phyloP scores from a whole-genome alignment of 2,113 vertebrate genomes.

The Platichthys stellatus region DNA sequence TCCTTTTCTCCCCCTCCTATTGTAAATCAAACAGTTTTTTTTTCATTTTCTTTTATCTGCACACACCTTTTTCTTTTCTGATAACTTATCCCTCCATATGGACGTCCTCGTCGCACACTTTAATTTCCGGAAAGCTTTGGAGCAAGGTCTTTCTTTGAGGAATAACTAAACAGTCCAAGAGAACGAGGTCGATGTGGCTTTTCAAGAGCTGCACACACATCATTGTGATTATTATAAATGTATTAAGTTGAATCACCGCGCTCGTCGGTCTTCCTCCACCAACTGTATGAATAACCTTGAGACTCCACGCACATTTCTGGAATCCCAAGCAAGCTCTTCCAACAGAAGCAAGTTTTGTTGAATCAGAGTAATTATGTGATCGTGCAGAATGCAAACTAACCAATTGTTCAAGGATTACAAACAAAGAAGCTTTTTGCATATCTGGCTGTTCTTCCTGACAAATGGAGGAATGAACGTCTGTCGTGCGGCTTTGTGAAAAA shows the following conservation, averaged over 20 bases:
- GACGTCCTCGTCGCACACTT: not conserved
- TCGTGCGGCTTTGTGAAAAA: not conserved
- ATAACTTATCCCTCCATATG: not conserved
- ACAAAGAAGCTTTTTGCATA: not conserved
- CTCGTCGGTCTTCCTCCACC: not conserved
- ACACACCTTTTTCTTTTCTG: conserved; percentile 8
- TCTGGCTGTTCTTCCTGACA: not conserved
- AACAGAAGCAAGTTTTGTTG: not conserved
- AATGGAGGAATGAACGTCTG: no score
- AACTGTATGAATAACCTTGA: not conserved
- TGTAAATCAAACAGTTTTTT: conserved; percentile 12
- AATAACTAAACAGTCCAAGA: not conserved
- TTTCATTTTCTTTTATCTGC: conserved; percentile 23
- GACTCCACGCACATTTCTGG: not conserved
- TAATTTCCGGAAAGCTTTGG: not conserved
- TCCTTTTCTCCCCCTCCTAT: not conserved
- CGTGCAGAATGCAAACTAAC: not conserved
- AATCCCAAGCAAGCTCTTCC: not conserved
- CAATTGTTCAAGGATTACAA: not conserved
- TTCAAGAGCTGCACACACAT: not conserved
- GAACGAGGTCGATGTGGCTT: not conserved
- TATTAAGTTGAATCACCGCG: not conserved
- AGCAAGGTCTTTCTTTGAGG: not conserved
- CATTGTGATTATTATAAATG: not conserved
- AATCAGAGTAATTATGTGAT: not conserved